phyloP scores from a whole-genome alignment of 2,113 vertebrate species.

The Cyprinus carpio region DNA sequence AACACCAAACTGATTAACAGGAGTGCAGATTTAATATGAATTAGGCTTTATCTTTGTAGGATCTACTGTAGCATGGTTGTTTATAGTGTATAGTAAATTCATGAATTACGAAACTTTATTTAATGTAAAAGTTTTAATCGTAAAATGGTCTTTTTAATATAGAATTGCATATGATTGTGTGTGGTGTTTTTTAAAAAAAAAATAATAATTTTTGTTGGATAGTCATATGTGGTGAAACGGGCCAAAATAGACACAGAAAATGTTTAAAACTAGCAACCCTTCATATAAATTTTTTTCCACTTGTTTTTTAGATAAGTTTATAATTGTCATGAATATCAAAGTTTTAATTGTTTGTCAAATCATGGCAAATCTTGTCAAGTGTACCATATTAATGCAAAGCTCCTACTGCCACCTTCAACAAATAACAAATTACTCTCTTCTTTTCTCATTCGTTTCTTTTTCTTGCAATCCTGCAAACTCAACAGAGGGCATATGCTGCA shows the following conservation, averaged over 20 bases:
- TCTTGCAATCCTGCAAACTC: slow-evolving; percentile 83
- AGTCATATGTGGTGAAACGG: background rate
- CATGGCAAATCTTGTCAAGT: background rate
- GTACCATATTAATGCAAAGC: background rate
- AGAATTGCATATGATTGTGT: too few relatives aligned
- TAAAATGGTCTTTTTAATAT: too few relatives aligned
- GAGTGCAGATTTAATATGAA: too few relatives aligned
- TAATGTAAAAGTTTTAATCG: too few relatives aligned
- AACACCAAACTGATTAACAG: too few relatives aligned
- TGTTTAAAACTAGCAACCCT: background rate
- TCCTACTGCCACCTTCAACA: background rate
- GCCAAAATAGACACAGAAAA: background rate
- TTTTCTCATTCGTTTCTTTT: background rate
- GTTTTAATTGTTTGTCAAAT: background rate
- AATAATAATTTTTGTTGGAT: too few relatives aligned
- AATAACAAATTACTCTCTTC: background rate
- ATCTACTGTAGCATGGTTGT: too few relatives aligned
- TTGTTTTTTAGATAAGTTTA: background rate
- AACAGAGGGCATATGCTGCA: slow-evolving; percentile 76
- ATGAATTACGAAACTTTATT: too few relatives aligned
- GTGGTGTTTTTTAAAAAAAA: too few relatives aligned
- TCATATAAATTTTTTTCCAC: background rate
- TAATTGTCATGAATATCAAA: too few relatives aligned
- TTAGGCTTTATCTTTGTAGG: too few relatives aligned
- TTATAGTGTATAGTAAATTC: too few relatives aligned